Evolutionary conservation across 2,797 vertebrate genomes (phyloP), one percentile per base, ranked within the genome.

Genomic region (Notoglanidium macrostoma): DNA sequence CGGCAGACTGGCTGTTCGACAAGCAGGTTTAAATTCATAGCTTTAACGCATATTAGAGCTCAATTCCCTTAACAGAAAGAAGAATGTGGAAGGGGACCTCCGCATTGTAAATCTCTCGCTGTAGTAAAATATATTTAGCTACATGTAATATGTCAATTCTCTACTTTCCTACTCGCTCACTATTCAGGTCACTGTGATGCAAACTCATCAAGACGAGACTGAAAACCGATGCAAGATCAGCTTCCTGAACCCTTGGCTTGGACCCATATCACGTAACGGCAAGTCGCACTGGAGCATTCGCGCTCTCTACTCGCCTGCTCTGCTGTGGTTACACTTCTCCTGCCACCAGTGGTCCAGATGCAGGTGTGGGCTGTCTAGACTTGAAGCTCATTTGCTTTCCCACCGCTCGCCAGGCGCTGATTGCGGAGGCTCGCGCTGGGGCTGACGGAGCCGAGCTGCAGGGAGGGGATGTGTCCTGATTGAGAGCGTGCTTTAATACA

Each of bases 401-500:
- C 89, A 91, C 85, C 83, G 93, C 94, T 95, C 93, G 93, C 93
- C 94, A 93, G 91, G 93, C 89, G 92, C 93, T 95, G 95, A 96
- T 96, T 95, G 95, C 93, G 85, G 91, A 92, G 93, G 93, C 93
- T 94, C 94, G 94, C 90, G 90, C 93, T 89, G 90, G 91, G 91
- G 82, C 61, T 89, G 93, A 93, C 93, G 92, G 90, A 83, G 73
- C 87, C 85, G 88, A 93, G 91, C 93, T 93, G 85, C 83, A 84
- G 86, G 84, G 89, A 89, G 86, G 85, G 89, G 89, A 83, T 85
- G 89, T 86, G 85, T 93, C 93, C 94, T 96, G 95, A 96, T 95
- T 95, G 94, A 96, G 95, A 95, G 93, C 77, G 88, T 93, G 94
- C 94, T 95, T 96, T 95, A 95, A 95, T 96, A 95, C 93, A 94